These are phyloP conservation scores for Euthynnus affinis DNA, from an alignment of 2,797 vertebrate species.

Conservation along the genomic window DNA sequence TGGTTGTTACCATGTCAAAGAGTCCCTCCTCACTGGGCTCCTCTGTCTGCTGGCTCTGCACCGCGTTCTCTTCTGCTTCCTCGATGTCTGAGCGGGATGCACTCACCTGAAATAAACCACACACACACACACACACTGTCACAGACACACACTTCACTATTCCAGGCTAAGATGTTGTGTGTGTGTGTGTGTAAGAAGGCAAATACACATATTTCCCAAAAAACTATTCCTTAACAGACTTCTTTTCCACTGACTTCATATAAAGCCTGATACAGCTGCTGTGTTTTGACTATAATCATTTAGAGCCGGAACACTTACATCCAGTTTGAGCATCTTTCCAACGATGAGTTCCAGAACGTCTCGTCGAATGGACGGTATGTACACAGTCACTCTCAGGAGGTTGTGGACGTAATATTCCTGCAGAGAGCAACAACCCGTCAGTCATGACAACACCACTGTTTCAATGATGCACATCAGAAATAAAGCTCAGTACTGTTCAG, in stretches of 20 bases:
- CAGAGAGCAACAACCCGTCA: conserved; percentile 29
- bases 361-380: conserved; percentile 89
- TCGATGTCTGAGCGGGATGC: conserved; percentile 91
- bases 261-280: too few relatives aligned
- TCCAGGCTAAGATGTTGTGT: neutral
- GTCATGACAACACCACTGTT: neutral
- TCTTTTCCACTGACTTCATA: too few relatives aligned
- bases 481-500: neutral
- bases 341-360: conserved; percentile 92
- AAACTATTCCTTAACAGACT: too few relatives aligned
- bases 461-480: neutral
- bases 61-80: conserved; percentile 88
- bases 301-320: conserved; percentile 86
- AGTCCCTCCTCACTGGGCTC: conserved; percentile 83
- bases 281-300: neutral
- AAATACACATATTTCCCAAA: too few relatives aligned
- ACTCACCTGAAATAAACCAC: conserved; percentile 87
- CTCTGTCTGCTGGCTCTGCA: conserved; percentile 46
- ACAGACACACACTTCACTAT: neutral
- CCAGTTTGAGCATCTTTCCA: conserved; percentile 92
- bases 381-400: conserved; percentile 89
- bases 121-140: conserved; percentile 3
- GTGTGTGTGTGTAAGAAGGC: neutral
- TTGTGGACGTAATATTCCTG: conserved; percentile 98
- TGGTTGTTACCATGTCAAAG: conserved; percentile 91